Evolutionary conservation across 2,888 invertebrate species (phyloP).

Genomic region (Lepidochitona cinerea): DNA sequence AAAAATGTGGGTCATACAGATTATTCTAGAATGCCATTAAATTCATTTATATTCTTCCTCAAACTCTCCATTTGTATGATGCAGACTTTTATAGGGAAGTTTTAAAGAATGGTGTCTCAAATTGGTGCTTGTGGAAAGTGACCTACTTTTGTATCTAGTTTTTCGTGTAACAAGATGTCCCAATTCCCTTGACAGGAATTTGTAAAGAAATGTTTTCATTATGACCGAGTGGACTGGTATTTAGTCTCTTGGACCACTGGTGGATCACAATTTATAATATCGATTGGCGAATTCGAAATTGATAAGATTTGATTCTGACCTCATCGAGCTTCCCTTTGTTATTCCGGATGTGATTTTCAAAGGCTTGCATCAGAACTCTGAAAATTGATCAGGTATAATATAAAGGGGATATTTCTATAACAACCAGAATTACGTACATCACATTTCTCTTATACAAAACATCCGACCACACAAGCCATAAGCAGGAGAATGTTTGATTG

Average conservation of each 20-base stretch:
- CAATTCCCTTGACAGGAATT: no score
- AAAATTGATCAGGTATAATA: constrained; percentile 10
- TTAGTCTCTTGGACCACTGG: neutral
- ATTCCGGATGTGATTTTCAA: constrained; percentile 63
- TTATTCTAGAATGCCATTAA: no score
- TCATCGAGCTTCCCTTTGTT: constrained; percentile 61
- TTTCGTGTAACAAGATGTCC: neutral
- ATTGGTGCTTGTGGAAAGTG: neutral
- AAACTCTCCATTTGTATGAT: no score
- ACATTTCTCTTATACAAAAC: no score
- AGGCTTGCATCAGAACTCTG: constrained; percentile 64
- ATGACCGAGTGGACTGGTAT: no score
- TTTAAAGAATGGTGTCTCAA: neutral
- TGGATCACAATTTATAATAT: neutral
- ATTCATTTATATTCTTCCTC: no score
- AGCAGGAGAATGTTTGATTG: no score
- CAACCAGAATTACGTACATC: neutral
- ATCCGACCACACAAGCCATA: no score
- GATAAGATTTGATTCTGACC: constrained; percentile 40
- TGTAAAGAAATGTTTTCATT: neutral
- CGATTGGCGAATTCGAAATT: neutral
- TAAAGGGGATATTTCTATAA: neutral
- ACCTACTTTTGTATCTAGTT: neutral
- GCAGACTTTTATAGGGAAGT: no score
- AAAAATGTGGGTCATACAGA: no score